Evolutionary conservation across 1,140 invertebrate species (phyloP).

Genomic region (Leguminivora glycinivorella): DNA sequence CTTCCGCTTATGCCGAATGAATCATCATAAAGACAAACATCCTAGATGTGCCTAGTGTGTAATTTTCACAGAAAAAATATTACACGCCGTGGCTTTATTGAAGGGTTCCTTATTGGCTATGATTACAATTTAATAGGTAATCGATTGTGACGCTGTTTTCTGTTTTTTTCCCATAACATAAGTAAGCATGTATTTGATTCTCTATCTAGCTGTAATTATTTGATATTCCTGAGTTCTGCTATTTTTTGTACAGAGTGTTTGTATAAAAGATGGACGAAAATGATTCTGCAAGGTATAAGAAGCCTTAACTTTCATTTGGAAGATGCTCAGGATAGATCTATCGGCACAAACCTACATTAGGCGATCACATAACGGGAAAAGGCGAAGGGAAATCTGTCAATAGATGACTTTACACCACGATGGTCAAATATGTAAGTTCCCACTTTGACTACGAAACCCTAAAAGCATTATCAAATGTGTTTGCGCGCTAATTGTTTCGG

Average conservation of each 20-base stretch:
- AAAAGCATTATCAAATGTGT: constrained; percentile 52
- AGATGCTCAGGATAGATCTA: no score
- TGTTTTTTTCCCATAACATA: no score
- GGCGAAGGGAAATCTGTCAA: no score
- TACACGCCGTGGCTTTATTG: not conserved
- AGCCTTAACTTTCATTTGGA: no score
- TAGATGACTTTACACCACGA: not conserved
- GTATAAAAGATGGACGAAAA: no score
- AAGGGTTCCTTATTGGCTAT: not conserved
- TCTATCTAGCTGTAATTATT: no score
- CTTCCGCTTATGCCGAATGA: constrained; percentile 10
- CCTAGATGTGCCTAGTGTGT: not conserved
- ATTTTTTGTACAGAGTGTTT: no score
- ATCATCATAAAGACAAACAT: not conserved
- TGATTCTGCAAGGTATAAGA: no score
- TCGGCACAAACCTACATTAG: no score
- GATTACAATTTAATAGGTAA: not conserved
- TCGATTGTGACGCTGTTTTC: not conserved
- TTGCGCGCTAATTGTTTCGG: constrained; percentile 41
- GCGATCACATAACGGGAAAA: no score
- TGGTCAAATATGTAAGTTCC: not conserved
- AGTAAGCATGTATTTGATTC: no score
- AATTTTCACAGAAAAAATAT: not conserved
- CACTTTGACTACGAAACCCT: not conserved
- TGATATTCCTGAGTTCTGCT: no score